These are phyloP conservation scores for Macrotrachela quadricornifera DNA, from an alignment of 1,140 invertebrate species.

Conservation along the genomic window DNA sequence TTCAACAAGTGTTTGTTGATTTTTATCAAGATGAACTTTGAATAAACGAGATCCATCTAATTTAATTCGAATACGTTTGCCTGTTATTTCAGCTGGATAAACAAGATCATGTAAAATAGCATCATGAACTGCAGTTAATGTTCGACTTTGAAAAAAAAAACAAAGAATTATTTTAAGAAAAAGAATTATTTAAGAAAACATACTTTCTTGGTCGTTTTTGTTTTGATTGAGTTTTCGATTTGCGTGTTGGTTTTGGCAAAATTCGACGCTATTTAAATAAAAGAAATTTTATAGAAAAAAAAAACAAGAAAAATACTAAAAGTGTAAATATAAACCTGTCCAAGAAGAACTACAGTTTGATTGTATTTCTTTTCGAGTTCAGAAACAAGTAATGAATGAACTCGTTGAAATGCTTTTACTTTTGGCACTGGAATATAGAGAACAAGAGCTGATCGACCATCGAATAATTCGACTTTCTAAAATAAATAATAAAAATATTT, in stretches of 20 bases:
- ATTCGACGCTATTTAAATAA: conserved; percentile 59
- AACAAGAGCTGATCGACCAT: conserved; percentile 48
- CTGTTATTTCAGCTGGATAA: conserved; percentile 95
- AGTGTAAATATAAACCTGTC: conserved; percentile 31
- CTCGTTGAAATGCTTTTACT: conserved; percentile 84
- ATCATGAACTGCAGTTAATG: conserved; percentile 88
- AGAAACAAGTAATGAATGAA: conserved; percentile 77
- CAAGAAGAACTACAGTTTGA: conserved; percentile 93
- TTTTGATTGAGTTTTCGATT: conserved; percentile 68
- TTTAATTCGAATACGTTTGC: conserved; percentile 83
- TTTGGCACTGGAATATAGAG: conserved; percentile 97
- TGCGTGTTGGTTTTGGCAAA: conserved; percentile 84
- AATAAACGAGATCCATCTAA: conserved; percentile 81
- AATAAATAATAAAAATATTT: too few relatives aligned
- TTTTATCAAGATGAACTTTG: conserved; percentile 95
- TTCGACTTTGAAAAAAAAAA: conserved; percentile 43
- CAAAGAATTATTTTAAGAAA: too few relatives aligned
- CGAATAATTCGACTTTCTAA: conserved; percentile 21
- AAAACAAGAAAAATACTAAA: neutral
- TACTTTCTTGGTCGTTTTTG: conserved; percentile 83
- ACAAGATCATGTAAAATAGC: conserved; percentile 87
- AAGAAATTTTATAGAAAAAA: neutral
- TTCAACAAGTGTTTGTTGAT: conserved; percentile 29
- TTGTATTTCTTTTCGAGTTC: conserved; percentile 99
- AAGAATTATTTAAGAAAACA: conserved; percentile 2